Base-by-base conservation (phyloP, 2,113 vertebrate genomes). In the Tylochromis polylepis region DNA sequence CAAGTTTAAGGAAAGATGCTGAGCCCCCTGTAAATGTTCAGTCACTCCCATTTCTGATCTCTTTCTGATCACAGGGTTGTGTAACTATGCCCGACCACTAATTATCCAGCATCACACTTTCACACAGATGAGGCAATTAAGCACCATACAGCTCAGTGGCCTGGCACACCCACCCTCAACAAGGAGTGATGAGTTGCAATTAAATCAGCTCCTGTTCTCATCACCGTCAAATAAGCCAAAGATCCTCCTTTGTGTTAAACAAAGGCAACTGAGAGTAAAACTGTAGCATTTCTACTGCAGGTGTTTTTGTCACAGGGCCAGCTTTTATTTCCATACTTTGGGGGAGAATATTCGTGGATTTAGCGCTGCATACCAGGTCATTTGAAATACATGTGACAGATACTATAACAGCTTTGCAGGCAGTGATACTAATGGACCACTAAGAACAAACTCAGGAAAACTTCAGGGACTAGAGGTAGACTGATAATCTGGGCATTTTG, bases 81-180 rank as follows among this genome's bases (percentile, higher is more conserved):
- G 46, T 67, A 56, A 62, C 36, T 57, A 53, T 41, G 62, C 2
- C 22, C 8, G 0, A 15, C 14, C 15, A 18, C 75, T 80, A 81
- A 80, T 81, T 67, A 91, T 24, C 27, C 57, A 82, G 56, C 27
- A 78, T 78, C 24, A 24, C 31, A 82, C 82, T 24, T 60, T 36
- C 55, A 84, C 62, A 81, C 67, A 89, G 36, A 90, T 82, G 55
- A 60, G 62, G 24, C 57, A 57, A 8, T 86, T 89, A 67, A 86
- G 53, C 57, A 36, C 84, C 70, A 43, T 84, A 62, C 41, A 16
- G 85, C 58, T 91, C 72, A 79, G 86, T 91, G 60, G 72, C 11
- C 59, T 3, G 51, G 31, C 58, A 81, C 67, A 62, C 34, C 70
- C 34, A 55, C 29, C 46, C 27, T 65, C 82, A 87, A 3, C 67